Percentiles rank a stretch among this genome's conserved stretches.
phyloP scores from a whole-genome alignment of 2,888 invertebrate species.

The Pammene aurita region DNA sequence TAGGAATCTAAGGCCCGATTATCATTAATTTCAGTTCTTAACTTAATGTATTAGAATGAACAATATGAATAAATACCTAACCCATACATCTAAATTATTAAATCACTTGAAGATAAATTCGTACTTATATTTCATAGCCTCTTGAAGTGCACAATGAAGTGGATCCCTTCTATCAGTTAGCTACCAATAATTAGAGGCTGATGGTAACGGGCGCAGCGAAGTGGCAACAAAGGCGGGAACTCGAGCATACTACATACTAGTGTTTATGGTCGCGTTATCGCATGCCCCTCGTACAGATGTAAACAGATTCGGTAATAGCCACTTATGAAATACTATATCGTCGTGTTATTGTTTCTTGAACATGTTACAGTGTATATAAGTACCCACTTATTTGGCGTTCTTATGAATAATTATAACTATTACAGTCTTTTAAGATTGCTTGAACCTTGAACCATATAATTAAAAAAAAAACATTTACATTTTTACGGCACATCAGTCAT shows the following conservation, averaged over 20 bases:
- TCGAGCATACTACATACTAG: slow-evolving; percentile 44
- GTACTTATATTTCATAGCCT: not conserved
- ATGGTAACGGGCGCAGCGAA: slow-evolving; percentile 40
- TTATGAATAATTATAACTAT: too few species aligned
- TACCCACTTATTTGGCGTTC: too few species aligned
- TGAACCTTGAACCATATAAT: too few species aligned
- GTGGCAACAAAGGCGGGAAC: slow-evolving; percentile 48
- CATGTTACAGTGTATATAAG: not conserved
- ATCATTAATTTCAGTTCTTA: too few species aligned
- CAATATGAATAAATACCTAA: too few species aligned
- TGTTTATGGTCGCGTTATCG: slow-evolving; percentile 66
- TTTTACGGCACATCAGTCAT: too few species aligned
- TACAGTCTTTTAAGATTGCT: too few species aligned
- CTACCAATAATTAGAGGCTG: slow-evolving; percentile 30
- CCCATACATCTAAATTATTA: too few species aligned
- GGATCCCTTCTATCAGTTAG: slow-evolving; percentile 8
- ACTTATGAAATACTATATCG: slow-evolving; percentile 42
- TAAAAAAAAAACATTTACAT: too few species aligned
- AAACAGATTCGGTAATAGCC: slow-evolving; percentile 58
- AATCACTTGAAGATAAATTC: too few species aligned
- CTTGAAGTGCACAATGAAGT: slow-evolving; percentile 10
- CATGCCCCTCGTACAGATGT: slow-evolving; percentile 60
- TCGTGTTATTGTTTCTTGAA: slow-evolving; percentile 6
- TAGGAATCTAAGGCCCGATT: too few species aligned
- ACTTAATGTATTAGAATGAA: too few species aligned